These are phyloP conservation scores for Eurosta solidaginis DNA, from an alignment of 1,140 invertebrate species.

Conservation along the genomic window DNA sequence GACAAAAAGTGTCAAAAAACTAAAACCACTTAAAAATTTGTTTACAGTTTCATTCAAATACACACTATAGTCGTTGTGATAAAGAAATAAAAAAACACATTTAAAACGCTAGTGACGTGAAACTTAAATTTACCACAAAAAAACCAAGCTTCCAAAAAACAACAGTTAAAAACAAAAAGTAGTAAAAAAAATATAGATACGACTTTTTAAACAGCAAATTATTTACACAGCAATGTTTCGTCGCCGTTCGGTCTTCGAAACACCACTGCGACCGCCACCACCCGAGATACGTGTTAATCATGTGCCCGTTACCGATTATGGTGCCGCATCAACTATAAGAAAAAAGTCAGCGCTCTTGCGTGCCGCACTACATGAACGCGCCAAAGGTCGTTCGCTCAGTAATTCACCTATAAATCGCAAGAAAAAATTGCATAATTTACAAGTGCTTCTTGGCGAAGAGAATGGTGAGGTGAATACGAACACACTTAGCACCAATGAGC, in stretches of 20 bases:
- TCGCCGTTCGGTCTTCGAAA: slow-evolving; percentile 54
- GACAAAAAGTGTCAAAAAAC: no score
- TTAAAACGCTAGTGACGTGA: no score
- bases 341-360: slow-evolving; percentile 17
- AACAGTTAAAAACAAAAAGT: neutral
- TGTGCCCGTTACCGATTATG: neutral
- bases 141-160: no score
- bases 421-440: slow-evolving; percentile 52
- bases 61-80: no score
- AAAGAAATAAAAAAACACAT: no score
- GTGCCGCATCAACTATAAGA: neutral
- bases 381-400: slow-evolving; percentile 52
- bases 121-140: no score
- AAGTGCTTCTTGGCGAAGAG: slow-evolving; percentile 45
- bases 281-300: slow-evolving; percentile 37
- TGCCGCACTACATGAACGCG: slow-evolving; percentile 31
- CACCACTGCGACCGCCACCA: slow-evolving; percentile 43
- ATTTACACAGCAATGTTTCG: slow-evolving; percentile 46
- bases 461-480: slow-evolving; percentile 40
- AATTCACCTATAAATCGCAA: slow-evolving; percentile 53
- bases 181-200: neutral
- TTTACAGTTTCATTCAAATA: no score
- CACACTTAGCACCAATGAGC: neutral
- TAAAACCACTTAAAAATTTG: no score
- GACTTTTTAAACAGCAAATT: neutral